Evolutionary conservation across 2,888 invertebrate species (phyloP), one percentile per base, ranked within the genome.

Genomic region (Stenichneumon culpator): DNA sequence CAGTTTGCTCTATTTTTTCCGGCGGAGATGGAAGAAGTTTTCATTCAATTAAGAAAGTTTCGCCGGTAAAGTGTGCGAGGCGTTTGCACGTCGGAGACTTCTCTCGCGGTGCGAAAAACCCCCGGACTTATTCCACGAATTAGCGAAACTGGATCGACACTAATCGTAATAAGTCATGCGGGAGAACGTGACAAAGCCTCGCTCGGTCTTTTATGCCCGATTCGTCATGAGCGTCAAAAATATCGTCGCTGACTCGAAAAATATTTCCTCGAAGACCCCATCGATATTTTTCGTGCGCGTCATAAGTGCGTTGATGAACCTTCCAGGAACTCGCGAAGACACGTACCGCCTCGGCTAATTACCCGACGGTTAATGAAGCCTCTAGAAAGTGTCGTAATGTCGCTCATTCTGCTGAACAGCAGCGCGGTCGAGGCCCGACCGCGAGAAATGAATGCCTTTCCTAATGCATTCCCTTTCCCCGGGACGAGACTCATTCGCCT

Each of bases 1-100:
- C 79, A 83, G 81, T 87, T 74, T 22, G 67, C 79, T 85, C 79
- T 57, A 80, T 86, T 60, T 67, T 69, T 11, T 25, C 57, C 9
- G 25, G 57, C 57, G 57, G 70, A 87, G 82, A 86, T 87, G 87
- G 81, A 85, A 84, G 54, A 87, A 87, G 86, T 87, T 87, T 86
- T 87, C 82, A 87, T 87, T 85, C 85, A 83, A 87, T 86, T 85
- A 85, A 79, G 78, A 86, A 87, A 85, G 80, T 86, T 87, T 84
- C 77, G 72, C 25, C 32, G 60, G 65, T n/a, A 73, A 68, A 54
- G 78, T 52, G 72, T 28, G 50, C 47, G 65, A 63, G 63, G 52
- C 11, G 44, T 47, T 50, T 52, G 39, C 50, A 32, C 52, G 36
- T 16, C n/a, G 52, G 65, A 32, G 44, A 9, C 11, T 22, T 50